Conservation (phyloP, 1,140 invertebrate species). For the Bombus superbus region DNA sequence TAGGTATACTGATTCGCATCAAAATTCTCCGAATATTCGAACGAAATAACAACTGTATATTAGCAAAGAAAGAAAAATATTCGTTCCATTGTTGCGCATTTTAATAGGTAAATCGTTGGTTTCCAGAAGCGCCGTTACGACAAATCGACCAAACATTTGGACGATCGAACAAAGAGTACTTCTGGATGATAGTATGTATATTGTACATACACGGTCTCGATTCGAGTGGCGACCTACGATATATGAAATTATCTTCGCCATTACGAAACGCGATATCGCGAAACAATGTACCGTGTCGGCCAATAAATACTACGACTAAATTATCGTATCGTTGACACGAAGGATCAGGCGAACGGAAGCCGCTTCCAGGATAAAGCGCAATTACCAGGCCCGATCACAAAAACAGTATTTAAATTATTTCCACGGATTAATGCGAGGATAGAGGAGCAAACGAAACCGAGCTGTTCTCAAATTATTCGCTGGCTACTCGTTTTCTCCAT, state of each 20-base stretch:
- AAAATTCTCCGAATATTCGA: neutral
- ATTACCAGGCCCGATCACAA: neutral
- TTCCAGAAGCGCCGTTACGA: neutral
- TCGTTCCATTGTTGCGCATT: too few relatives aligned
- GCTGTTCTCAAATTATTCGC: slow-evolving; percentile 15
- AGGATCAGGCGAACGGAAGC: neutral
- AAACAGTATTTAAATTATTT: slow-evolving; percentile 42
- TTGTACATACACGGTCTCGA: neutral
- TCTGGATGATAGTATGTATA: neutral
- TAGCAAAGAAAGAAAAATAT: too few relatives aligned
- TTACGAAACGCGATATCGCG: neutral
- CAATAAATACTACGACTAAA: neutral
- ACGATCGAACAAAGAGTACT: neutral
- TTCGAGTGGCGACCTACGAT: neutral
- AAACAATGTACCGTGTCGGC: neutral
- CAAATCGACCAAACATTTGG: neutral
- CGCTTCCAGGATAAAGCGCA: slow-evolving; percentile 16
- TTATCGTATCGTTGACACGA: neutral
- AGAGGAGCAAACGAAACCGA: slow-evolving; percentile 2
- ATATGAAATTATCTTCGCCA: neutral
- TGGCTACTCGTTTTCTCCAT: slow-evolving; percentile 47
- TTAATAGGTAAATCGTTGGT: too few relatives aligned
- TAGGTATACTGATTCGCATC: neutral
- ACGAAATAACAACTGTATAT: neutral
- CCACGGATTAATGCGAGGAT: slow-evolving; percentile 21